Evolutionary conservation across 2,888 invertebrate genomes (phyloP), one percentile per base, ranked within the genome.

Genomic region (Cylloceria caligata): DNA sequence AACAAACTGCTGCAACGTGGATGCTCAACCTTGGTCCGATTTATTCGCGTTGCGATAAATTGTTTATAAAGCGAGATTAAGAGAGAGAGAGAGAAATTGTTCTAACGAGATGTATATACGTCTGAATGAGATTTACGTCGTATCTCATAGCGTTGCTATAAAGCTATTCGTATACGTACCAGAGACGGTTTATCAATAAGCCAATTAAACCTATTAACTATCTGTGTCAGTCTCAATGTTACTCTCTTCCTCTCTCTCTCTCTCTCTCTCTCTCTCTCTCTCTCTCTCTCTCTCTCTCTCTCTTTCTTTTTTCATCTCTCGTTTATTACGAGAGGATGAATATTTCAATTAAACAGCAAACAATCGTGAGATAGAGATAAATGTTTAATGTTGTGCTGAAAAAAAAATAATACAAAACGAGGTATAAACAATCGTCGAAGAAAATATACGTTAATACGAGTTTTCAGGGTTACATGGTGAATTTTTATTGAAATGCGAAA

Each of bases 161-260:
- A 74, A 65, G 36, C 52, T 34, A 34, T 68, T 27, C 57, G 36
- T 36, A 57, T 13, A 34, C 57, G 47, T 67, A 67, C 39, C 47
- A 47, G 36, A 60, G 21, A 42, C 39, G 42, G 49, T 62, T n/a
- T 69, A 73, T 62, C 45, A 74, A 30, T 77, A 73, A 65, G 74
- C 65, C 65, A 78, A 82, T 52, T 71, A 64, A 24, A 60, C 36
- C 36, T 36, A 65, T 16, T 73, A 55, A 30, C 21, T 81, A 42
- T 78, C 62, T 64, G 77, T 75, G 65, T 74, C 74, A 60, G 49
- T 78, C 49, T 78, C 73, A n/a, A n/a, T n/a, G n/a, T n/a, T n/a
- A n/a, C n/a, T n/a, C n/a, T n/a, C n/a, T n/a, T n/a, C n/a, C n/a
- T n/a, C n/a, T n/a, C n/a, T n/a, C n/a, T n/a, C n/a, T n/a, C n/a